Conservation (phyloP, 2,888 invertebrate species). For the Clivina fossor region DNA sequence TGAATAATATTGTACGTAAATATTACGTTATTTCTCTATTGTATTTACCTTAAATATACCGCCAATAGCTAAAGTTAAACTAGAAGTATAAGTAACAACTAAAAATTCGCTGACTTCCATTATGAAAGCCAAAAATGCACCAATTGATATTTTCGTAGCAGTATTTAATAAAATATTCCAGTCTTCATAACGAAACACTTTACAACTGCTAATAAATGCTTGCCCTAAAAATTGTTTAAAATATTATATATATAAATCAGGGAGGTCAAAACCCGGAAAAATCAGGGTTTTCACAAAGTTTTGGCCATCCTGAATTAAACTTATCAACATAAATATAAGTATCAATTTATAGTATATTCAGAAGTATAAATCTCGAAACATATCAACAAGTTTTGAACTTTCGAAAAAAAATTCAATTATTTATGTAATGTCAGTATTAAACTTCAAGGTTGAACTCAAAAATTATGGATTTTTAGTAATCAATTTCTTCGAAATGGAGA, state of each 20-base stretch:
- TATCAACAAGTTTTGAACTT: no score
- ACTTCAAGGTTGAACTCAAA: no score
- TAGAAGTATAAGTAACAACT: constrained; percentile 90
- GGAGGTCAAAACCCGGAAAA: neutral
- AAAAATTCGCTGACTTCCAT: constrained; percentile 96
- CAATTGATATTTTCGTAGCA: constrained; percentile 66
- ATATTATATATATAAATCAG: constrained; percentile 17
- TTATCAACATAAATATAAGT: no score
- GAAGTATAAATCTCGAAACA: no score
- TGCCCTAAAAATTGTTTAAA: constrained; percentile 54
- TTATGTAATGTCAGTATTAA: no score
- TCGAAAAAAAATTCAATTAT: no score
- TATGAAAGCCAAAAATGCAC: constrained; percentile 85
- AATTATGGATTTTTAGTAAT: no score
- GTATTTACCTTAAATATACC: constrained; percentile 90
- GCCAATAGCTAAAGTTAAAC: constrained; percentile 92
- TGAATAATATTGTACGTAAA: constrained; percentile 8
- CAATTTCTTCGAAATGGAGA: no score
- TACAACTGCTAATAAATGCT: constrained; percentile 53
- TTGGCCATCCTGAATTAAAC: no score
- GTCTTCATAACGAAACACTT: constrained; percentile 55
- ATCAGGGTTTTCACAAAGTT: constrained; percentile 3
- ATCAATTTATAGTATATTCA: no score
- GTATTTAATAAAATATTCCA: constrained; percentile 39
- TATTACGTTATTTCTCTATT: constrained; percentile 5